Base-by-base conservation (phyloP, 1,140 invertebrate genomes). In the Oppia nitens region DNA sequence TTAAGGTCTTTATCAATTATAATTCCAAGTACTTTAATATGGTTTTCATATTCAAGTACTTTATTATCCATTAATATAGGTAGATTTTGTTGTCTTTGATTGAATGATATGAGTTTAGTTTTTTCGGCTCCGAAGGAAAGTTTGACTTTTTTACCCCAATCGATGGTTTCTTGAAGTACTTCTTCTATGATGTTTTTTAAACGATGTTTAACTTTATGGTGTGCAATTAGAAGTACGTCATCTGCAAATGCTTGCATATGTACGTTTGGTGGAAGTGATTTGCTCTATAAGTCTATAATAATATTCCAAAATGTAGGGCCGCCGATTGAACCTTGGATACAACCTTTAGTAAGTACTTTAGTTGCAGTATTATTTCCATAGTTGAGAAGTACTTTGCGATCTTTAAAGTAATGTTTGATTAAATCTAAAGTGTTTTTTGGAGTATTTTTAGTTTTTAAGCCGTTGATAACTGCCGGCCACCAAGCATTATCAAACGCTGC, bases 201-300 rank as follows among this genome's bases (percentile, higher is more conserved):
- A 6, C 2, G 17, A n/a, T 62, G 12, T 23, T 50, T n/a, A 61
- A 20, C 32, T 23, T 11, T 20, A 21, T 17, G 14, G 50, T 24
- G 11, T 17, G 9, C 20, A 20, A 60, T n/a, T 3, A 60, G 32
- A 29, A 60, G 21, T 21, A 27, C 23, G 23, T 60, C 59, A 23
- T 60, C 59, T 9, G 59, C 59, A 62, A 60, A 60, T n/a, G 59
- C 59, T n/a, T 24, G 32, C 3, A 60, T 21, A 9, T 62, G n/a
- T 24, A 60, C 62, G 14, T 25, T 26, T 25, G 9, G 6, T n/a
- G 59, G 60, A 4, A 60, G 59, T 61, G n/a, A 6, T 11, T 23
- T 3, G 24, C 62, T 23, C 9, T 62, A 59, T 3, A 61, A 9
- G 20, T 20, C 59, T 12, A 27, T 49, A 3, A 60, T 17, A 23